Base-by-base conservation (phyloP, 2,797 vertebrate species). In the Leptoclinus maculatus region DNA sequence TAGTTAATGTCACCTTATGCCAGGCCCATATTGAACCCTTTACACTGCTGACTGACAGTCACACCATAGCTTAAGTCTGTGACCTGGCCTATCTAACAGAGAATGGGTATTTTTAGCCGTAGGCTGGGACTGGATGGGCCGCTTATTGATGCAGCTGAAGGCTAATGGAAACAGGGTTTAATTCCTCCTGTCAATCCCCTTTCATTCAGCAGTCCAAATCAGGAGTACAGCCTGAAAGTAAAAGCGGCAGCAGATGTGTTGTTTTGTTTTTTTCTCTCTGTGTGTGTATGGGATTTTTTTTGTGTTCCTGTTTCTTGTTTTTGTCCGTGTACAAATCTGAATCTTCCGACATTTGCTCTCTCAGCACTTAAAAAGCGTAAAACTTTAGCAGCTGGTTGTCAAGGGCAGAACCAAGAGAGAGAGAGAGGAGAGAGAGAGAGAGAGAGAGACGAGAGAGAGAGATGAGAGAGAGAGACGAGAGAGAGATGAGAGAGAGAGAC, bases 61-160 rank as follows among this genome's bases (percentile, higher is more conserved):
- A 82, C 81, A 86, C 79, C 74, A 71, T 68, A 69, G 89, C 84
- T 91, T 88, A 92, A 89, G 85, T 91, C 86, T 89, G 74, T 93
- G 87, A 94, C 89, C 90, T 88, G 88, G 75, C 82, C 83, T 88
- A 83, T 89, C 85, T 64, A 70, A 32, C 62, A 91, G 83, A 87
- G 80, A 91, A 87, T 80, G 71, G 32, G 63, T 91, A 91, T 93
- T 94, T 94, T 94, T 93, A 93, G 93, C 76, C 69, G 38, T 66
- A 78, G 86, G 83, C 90, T 90, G 86, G 83, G 54, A 90, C 83
- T 86, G 74, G 74, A 89, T 79, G 79, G 83, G 73, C 71, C 25
- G 72, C 82, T 80, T 86, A 87, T 92, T 89, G 86, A 93, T 93
- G 88, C 81, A 80, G 80, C 75, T 80, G 64, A 78, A 71, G 87